Evolutionary conservation across 2,113 vertebrate genomes (phyloP), one percentile per base, ranked within the genome.

Genomic region (Cairina moschata): DNA sequence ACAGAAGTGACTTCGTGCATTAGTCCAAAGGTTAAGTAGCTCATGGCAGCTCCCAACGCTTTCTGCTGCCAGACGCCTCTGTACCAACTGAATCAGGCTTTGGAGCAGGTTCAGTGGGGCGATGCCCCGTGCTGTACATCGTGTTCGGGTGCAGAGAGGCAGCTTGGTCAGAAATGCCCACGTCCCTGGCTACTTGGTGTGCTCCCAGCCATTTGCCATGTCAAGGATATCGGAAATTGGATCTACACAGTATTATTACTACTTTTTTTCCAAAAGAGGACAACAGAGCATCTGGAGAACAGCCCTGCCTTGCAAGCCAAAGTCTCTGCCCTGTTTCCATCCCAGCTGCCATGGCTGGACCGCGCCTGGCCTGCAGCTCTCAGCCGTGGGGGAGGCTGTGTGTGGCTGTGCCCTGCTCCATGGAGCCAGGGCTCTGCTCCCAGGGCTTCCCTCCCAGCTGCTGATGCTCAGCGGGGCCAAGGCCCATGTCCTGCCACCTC

Each of bases 11-110:
- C 95, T 95, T 60, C 1, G 29, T 91, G 86, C 67, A 86, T 96
- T 94, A 95, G 93, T 54, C 72, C 87, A 93, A 65, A 77, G 88
- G 91, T 95, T 96, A 92, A 97, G 92, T 56, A 92, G 88, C 83
- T 95, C 90, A 20, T 46, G 83, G 95, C 81, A 94, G 83, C 58
- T 94, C 91, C 91, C 54, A 55, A 46, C 79, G 87, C 72, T 75
- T 83, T 69, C 59, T 48, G 42, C 58, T 89, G 77, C 84, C 68
- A 95, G 68, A 83, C 13, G 42, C 80, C 81, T 50, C 86, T 56
- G 25, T 16, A 26, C 40, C 2, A 4, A 50, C 56, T 0, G 14
- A 72, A 54, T 50, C 3, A 0, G 20, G 29, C 44, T 89, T 91
- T 3, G 4, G n/a, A 44, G 76, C 36, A 38, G 38, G 58, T 83